Evolutionary conservation across 2,888 invertebrate genomes (phyloP), one percentile per base, ranked within the genome.

Genomic region (Tenodera sinensis): DNA sequence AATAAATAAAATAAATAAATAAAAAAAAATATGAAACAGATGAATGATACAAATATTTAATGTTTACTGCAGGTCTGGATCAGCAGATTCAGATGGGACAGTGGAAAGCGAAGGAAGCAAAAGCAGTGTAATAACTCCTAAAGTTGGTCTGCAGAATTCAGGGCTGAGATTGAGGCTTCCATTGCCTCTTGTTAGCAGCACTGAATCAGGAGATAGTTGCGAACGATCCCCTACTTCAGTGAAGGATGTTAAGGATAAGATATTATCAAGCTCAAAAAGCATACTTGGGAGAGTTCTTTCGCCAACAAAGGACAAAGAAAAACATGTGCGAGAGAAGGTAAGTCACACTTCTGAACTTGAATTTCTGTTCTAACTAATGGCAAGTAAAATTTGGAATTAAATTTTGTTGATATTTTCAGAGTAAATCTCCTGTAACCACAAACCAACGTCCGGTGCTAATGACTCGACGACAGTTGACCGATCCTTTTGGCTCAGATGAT

Each of bases 401-500:
- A 34, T 88, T n/a, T 14, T 89, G 27, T 83, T 28, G 15, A 12
- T 87, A 28, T n/a, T 90, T 91, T 88, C 91, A 93, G 93, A 93
- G 93, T 91, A 94, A 93, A 91, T 94, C 94, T 85, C 94, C 94
- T 81, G 92, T 93, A 54, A 92, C 92, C 91, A 89, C 92, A 91
- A 88, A 92, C 91, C 90, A 91, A 89, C 94, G 91, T 91, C 94
- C 90, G 92, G 94, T 91, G 91, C 94, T 98, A 91, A 98, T 98
- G 97, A 98, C 98, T 0, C 95, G 97, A 91, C 96, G 97, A 89
- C 97, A 98, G 93, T 94, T 97, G 91, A 96, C 96, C 9, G 98
- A 98, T 94, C 98, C 98, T 0, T 98, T 98, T 93, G 98, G 97
- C 87, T 98, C 98, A 47, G 98, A 98, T 92, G 98, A 98, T 28